Evolutionary conservation across 2,797 vertebrate species (phyloP).

Genomic region (Parauchenoglanis ngamensis): DNA sequence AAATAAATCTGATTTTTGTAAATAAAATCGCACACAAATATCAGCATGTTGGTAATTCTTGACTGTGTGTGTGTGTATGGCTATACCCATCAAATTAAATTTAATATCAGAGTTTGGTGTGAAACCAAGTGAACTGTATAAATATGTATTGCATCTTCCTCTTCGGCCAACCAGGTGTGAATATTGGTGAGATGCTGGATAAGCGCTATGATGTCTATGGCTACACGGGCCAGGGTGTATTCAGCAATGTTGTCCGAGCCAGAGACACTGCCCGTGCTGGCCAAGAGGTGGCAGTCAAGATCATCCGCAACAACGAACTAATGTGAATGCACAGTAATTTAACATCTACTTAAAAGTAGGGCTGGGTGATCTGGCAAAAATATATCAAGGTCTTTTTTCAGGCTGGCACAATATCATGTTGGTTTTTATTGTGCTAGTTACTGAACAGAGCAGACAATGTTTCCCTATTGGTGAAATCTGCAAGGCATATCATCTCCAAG

Average conservation of each 20-base stretch:
- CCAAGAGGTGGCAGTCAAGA: conserved; percentile 98
- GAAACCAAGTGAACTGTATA: not conserved
- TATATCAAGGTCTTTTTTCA: not conserved
- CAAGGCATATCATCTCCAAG: not conserved
- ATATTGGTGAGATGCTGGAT: conserved; percentile 97
- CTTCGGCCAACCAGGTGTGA: conserved; percentile 82
- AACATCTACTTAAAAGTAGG: not conserved
- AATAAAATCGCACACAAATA: not conserved
- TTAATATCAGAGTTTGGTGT: not conserved
- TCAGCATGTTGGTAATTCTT: not conserved
- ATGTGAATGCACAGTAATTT: conserved; percentile 80
- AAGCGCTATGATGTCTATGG: conserved; percentile 98
- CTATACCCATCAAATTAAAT: not conserved
- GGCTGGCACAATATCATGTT: not conserved
- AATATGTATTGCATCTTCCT: not conserved
- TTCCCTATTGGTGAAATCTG: not conserved
- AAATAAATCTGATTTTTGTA: not conserved
- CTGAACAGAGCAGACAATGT: not conserved
- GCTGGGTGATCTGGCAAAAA: not conserved
- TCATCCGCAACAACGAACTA: conserved; percentile 98
- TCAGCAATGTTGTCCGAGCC: conserved; percentile 96
- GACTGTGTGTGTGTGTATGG: not conserved
- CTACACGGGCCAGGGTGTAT: conserved; percentile 97
- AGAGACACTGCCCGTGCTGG: conserved; percentile 94
- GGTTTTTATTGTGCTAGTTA: not conserved